Conservation (phyloP, 2,888 invertebrate species). For the Lampropteryx suffumata region DNA sequence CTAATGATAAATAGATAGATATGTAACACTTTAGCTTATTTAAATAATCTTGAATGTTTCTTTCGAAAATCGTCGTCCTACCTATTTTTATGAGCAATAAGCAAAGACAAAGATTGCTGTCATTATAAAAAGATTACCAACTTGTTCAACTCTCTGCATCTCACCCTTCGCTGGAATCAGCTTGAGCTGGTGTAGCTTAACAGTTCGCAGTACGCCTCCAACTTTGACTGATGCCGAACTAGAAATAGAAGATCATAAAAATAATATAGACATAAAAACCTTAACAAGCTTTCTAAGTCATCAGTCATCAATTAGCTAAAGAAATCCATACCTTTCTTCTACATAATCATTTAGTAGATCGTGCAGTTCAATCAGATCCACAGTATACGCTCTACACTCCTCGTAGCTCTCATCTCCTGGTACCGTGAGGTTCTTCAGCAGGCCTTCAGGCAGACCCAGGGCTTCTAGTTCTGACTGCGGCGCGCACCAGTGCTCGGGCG, state of each 20-base stretch:
- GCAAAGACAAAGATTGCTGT: too few species aligned
- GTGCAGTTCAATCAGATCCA: constrained; percentile 63
- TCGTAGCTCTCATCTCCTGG: constrained; percentile 75
- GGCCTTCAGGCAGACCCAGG: constrained; percentile 69
- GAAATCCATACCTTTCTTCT: constrained; percentile 51
- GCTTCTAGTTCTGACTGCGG: constrained; percentile 79
- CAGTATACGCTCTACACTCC: constrained; percentile 77
- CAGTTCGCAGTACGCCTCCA: constrained; percentile 44
- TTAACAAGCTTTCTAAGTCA: too few species aligned
- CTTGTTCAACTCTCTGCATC: constrained; percentile 46
- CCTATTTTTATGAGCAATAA: too few species aligned
- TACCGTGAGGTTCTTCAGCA: constrained; percentile 78
- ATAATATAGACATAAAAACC: too few species aligned
- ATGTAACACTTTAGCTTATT: too few species aligned
- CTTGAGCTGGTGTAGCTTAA: constrained; percentile 49
- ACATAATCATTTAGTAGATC: constrained; percentile 53
- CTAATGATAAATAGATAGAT: too few species aligned
- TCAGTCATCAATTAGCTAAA: too few species aligned
- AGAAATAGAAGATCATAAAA: too few species aligned
- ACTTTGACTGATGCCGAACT: constrained; percentile 56
- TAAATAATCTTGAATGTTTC: too few species aligned
- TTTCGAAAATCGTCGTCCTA: too few species aligned
- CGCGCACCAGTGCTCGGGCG: constrained; percentile 86
- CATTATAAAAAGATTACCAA: too few species aligned
- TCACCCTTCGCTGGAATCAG: constrained; percentile 41